Evolutionary conservation across 2,113 vertebrate genomes (phyloP).

Genomic region (Amblyopsis rosae): DNA sequence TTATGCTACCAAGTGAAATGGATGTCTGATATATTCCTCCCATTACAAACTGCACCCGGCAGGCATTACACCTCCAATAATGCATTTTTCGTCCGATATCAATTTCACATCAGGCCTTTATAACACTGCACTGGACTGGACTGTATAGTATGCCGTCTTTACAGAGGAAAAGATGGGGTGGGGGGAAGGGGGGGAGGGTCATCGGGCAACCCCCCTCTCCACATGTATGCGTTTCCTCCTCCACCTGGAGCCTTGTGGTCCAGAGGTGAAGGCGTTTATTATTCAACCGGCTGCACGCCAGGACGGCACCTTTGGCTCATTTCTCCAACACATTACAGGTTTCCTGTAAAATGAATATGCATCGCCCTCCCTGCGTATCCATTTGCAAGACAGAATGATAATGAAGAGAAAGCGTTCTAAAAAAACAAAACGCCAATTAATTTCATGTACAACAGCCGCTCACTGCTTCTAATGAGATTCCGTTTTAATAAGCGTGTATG

Average conservation of each 20-base stretch:
- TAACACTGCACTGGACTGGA: too few species aligned
- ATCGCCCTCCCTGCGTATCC: constrained; percentile 68
- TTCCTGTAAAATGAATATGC: constrained; percentile 77
- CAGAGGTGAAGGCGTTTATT: constrained; percentile 27
- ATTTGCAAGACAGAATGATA: constrained; percentile 75
- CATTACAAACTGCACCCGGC: constrained; percentile 37
- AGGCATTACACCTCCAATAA: constrained; percentile 4
- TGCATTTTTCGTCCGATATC: background rate
- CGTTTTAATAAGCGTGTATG: constrained; percentile 74
- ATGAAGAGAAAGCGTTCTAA: constrained; percentile 74
- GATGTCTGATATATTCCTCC: constrained; percentile 28
- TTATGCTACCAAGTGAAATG: constrained; percentile 57
- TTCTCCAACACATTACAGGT: constrained; percentile 70
- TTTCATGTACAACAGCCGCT: constrained; percentile 74
- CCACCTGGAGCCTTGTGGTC: constrained; percentile 34
- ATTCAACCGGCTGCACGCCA: constrained; percentile 52
- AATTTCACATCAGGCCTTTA: background rate
- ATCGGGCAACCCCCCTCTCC: background rate
- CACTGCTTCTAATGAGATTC: constrained; percentile 73
- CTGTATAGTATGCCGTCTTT: background rate
- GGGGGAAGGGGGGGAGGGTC: too few species aligned
- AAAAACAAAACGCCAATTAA: constrained; percentile 69
- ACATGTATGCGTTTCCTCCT: constrained; percentile 24
- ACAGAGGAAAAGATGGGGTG: background rate
- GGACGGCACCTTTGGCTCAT: constrained; percentile 65